These are phyloP conservation scores for Zeugodacus cucurbitae DNA, from an alignment of 1,140 invertebrate genomes.

Conservation along the genomic window DNA sequence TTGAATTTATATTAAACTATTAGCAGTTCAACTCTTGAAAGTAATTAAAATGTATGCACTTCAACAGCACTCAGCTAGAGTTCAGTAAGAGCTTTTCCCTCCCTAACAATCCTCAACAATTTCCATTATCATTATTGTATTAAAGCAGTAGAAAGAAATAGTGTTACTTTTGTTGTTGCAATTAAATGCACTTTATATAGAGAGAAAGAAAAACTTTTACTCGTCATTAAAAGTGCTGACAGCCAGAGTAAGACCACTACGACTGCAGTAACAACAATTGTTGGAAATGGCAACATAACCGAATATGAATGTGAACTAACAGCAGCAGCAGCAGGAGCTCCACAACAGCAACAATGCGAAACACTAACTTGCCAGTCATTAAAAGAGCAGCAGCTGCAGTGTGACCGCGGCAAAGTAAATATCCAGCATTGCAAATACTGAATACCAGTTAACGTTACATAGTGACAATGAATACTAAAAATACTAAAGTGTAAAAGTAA, in stretches of 20 bases:
- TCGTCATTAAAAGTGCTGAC: constrained; percentile 4
- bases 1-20: too few species aligned
- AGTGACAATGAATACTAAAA: neutral
- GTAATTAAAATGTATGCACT: constrained; percentile 16
- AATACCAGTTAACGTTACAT: neutral
- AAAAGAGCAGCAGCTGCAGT: neutral
- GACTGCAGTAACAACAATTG: neutral
- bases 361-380: neutral
- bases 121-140: neutral
- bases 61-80: neutral
- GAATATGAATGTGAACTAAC: neutral
- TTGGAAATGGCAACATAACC: neutral
- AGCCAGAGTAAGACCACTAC: neutral
- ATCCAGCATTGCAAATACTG: neutral
- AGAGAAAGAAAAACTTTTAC: constrained; percentile 8
- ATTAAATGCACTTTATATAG: constrained; percentile 20
- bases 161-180: constrained; percentile 5
- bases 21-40: neutral
- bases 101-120: neutral
- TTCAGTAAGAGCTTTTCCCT: neutral
- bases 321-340: neutral
- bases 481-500: neutral
- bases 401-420: neutral
- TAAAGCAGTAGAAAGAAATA: neutral
- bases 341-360: neutral